These are phyloP conservation scores for Hydrotaea diabolus DNA, from an alignment of 2,888 invertebrate species.

Conservation along the genomic window DNA sequence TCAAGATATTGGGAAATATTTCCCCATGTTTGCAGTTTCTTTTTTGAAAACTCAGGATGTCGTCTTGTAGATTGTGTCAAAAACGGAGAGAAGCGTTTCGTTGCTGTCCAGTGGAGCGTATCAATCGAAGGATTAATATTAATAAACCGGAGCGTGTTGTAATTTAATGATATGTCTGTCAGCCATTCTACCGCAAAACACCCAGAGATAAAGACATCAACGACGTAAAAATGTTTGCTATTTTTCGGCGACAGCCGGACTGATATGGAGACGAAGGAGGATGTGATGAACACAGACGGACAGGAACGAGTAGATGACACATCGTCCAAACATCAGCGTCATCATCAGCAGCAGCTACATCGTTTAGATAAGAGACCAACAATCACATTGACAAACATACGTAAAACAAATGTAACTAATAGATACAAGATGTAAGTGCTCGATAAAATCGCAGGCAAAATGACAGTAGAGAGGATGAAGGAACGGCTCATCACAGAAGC, in stretches of 20 bases:
- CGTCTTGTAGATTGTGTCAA: background rate
- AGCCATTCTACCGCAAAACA: constrained; percentile 62
- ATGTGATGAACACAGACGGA: background rate
- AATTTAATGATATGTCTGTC: constrained; percentile 46
- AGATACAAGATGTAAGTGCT: constrained; percentile 64
- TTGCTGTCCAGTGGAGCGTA: constrained; percentile 64
- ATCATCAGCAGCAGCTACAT: constrained; percentile 39
- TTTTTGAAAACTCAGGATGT: background rate
- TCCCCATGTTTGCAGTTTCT: background rate
- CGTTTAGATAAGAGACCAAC: constrained; percentile 49
- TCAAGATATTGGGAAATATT: background rate
- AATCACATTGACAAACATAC: constrained; percentile 31
- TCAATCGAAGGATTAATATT: constrained; percentile 69
- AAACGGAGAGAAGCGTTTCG: background rate
- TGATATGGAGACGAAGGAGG: background rate
- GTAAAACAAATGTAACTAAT: constrained; percentile 59
- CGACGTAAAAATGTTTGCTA: constrained; percentile 34
- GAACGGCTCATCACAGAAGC: constrained; percentile 24
- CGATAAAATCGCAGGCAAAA: constrained; percentile 45
- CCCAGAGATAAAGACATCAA: constrained; percentile 63
- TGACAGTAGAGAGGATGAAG: background rate
- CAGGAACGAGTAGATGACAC: constrained; percentile 40
- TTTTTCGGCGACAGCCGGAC: constrained; percentile 33
- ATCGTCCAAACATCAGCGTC: constrained; percentile 44
- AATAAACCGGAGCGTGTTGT: constrained; percentile 62